Evolutionary conservation across 1,140 invertebrate species (phyloP).

Genomic region (Mactra quadrangularis): DNA sequence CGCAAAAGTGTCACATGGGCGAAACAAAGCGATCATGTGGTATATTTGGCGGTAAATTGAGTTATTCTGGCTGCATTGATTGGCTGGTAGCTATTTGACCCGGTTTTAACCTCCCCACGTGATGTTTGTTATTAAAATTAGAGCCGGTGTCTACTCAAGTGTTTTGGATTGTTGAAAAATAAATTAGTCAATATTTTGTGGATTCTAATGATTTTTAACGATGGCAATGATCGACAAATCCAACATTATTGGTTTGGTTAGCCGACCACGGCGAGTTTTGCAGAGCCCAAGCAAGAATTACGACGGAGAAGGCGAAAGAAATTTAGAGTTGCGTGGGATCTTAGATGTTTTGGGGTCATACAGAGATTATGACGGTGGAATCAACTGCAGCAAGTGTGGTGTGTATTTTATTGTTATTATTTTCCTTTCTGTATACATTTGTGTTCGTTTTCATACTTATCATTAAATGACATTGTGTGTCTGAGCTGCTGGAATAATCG

Average conservation of each 20-base stretch:
- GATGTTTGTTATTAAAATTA: conserved; percentile 70
- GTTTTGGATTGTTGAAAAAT: not conserved
- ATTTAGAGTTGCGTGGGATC: conserved; percentile 74
- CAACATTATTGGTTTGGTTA: conserved; percentile 42
- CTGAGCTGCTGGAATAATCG: too few species aligned
- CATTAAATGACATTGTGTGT: too few species aligned
- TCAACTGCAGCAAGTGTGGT: conserved; percentile 81
- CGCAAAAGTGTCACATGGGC: conserved; percentile 58
- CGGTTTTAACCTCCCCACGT: conserved; percentile 38
- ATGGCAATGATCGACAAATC: conserved; percentile 60
- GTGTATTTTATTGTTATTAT: conserved; percentile 55
- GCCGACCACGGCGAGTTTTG: conserved; percentile 68
- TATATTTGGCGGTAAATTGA: conserved; percentile 54
- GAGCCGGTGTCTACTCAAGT: conserved; percentile 23
- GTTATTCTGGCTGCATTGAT: conserved; percentile 13
- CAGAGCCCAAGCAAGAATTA: conserved; percentile 64
- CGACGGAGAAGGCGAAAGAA: conserved; percentile 64
- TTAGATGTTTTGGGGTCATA: conserved; percentile 74
- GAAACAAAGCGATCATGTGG: conserved; percentile 28
- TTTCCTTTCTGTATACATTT: too few species aligned
- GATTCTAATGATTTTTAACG: conserved; percentile 32
- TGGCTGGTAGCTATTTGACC: conserved; percentile 33
- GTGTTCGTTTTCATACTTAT: too few species aligned
- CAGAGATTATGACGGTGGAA: conserved; percentile 78
- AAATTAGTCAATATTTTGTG: not conserved